Conservation (phyloP, 2,888 invertebrate genomes). For the Nineta flava region DNA sequence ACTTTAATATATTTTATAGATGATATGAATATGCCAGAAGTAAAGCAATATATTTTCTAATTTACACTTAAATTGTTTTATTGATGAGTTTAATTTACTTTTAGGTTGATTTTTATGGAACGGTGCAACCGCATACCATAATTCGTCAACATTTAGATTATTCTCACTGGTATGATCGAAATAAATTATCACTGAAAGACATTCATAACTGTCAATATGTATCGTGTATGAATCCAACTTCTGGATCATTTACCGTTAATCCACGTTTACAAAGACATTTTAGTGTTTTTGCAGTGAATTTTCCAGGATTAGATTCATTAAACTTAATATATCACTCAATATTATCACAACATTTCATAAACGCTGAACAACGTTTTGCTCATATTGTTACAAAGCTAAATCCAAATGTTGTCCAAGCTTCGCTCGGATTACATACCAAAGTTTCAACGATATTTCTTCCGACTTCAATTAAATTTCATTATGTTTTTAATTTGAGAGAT, state of each 20-base stretch:
- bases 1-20: conserved; percentile 89
- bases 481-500: conserved; percentile 89
- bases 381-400: conserved; percentile 50
- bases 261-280: conserved; percentile 84
- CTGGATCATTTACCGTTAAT: conserved; percentile 93
- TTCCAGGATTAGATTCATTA: conserved; percentile 65
- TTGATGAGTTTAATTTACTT: not conserved
- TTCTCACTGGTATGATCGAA: conserved; percentile 88
- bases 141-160: conserved; percentile 94
- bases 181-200: conserved; percentile 76
- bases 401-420: conserved; percentile 61
- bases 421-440: conserved; percentile 74
- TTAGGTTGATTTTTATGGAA: conserved; percentile 67
- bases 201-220: conserved; percentile 95
- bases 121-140: conserved; percentile 90
- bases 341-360: conserved; percentile 68
- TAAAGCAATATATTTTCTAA: conserved; percentile 28
- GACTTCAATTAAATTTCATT: conserved; percentile 92
- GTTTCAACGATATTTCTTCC: conserved; percentile 79
- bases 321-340: conserved; percentile 81
- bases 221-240: conserved; percentile 96
- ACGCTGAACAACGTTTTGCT: conserved; percentile 66
- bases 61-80: not conserved
- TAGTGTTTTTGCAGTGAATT: conserved; percentile 69
- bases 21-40: conserved; percentile 97